phyloP scores from a whole-genome alignment of 2,888 invertebrate species.

The Orthosia gracilis region DNA sequence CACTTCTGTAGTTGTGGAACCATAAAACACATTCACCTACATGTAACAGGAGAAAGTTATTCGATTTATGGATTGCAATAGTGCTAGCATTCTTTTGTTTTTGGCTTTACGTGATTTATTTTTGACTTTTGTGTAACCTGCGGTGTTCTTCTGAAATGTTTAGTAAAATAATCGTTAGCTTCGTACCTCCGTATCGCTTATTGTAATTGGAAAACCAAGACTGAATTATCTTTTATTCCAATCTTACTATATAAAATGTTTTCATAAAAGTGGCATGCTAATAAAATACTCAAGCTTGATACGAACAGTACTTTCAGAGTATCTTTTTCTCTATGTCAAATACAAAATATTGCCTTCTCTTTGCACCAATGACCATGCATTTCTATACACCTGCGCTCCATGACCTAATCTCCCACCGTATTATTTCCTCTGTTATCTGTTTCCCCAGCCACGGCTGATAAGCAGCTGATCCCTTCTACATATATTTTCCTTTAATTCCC shows the following conservation, averaged over 20 bases:
- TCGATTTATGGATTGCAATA: slow-evolving; percentile 56
- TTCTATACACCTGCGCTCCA: slow-evolving; percentile 6
- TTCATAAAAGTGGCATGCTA: too few relatives aligned
- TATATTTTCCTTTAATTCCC: slow-evolving; percentile 67
- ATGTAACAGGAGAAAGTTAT: slow-evolving; percentile 40
- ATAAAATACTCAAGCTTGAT: too few relatives aligned
- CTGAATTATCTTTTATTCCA: too few relatives aligned
- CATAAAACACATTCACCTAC: slow-evolving; percentile 40
- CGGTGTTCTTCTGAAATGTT: too few relatives aligned
- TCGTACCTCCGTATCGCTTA: too few relatives aligned
- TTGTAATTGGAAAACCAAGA: too few relatives aligned
- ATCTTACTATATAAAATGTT: background rate
- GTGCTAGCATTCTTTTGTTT: slow-evolving; percentile 37
- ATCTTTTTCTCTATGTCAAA: too few relatives aligned
- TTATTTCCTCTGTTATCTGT: slow-evolving; percentile 38
- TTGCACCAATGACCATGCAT: background rate
- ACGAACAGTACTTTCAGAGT: background rate
- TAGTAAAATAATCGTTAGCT: too few relatives aligned
- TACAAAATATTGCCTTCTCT: too few relatives aligned
- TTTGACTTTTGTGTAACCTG: background rate
- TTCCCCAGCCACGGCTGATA: slow-evolving; percentile 47
- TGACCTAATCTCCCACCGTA: slow-evolving; percentile 32
- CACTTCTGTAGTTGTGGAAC: slow-evolving; percentile 31
- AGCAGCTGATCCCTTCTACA: slow-evolving; percentile 63
- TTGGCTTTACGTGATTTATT: slow-evolving; percentile 18